Conservation (phyloP, 2,888 invertebrate species). For the Stenchaetothrips biformis region DNA sequence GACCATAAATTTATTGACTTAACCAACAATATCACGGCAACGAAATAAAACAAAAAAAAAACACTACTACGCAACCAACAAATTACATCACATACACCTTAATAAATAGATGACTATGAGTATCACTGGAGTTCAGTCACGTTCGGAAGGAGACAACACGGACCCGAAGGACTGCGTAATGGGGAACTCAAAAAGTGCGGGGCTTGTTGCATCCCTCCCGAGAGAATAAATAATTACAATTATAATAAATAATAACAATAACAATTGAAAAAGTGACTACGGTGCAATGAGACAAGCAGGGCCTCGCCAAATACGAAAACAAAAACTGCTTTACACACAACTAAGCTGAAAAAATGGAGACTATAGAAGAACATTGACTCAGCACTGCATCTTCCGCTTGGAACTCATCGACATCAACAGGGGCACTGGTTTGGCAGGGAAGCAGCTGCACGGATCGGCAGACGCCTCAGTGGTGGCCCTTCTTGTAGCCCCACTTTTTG, state of each 20-base stretch:
- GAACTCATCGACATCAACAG: neutral
- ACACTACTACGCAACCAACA: neutral
- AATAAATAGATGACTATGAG: constrained; percentile 25
- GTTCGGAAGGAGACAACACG: constrained; percentile 2
- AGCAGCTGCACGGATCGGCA: constrained; percentile 3
- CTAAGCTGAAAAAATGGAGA: too few species aligned
- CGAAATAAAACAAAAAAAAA: neutral
- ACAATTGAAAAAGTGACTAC: neutral
- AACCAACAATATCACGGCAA: constrained; percentile 21
- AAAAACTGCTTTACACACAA: too few species aligned
- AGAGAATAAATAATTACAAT: constrained; percentile 14
- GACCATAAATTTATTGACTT: constrained; percentile 18
- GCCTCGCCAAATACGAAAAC: too few species aligned
- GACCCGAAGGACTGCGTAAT: neutral
- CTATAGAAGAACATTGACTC: too few species aligned
- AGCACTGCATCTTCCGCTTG: too few species aligned
- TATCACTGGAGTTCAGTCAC: constrained; percentile 19
- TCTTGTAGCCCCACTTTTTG: constrained; percentile 68
- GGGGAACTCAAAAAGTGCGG: neutral
- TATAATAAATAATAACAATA: constrained; percentile 17
- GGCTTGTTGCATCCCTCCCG: neutral
- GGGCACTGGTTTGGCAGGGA: neutral
- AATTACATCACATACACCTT: constrained; percentile 4
- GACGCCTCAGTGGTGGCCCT: constrained; percentile 43
- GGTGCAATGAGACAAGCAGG: too few species aligned